phyloP scores from a whole-genome alignment of 1,140 invertebrate species.

The Parapsyche elsis region DNA sequence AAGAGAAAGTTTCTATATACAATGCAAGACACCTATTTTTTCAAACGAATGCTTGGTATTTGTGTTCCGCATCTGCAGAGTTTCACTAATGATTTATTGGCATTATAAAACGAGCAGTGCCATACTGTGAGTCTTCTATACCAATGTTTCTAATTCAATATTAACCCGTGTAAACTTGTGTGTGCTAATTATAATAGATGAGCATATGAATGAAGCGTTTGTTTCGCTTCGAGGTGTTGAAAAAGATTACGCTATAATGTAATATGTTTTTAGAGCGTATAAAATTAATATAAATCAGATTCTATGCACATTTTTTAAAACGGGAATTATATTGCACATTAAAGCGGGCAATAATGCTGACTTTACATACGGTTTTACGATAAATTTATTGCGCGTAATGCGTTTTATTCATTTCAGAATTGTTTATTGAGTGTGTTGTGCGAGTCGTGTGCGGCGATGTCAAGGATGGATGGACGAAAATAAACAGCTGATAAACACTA shows the following conservation, averaged over 20 bases:
- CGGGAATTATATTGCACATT: slow-evolving; percentile 16
- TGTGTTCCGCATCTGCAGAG: too few relatives aligned
- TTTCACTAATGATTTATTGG: too few relatives aligned
- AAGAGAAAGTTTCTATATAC: slow-evolving; percentile 32
- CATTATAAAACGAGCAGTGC: too few relatives aligned
- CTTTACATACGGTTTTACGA: slow-evolving; percentile 10
- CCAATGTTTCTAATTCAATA: too few relatives aligned
- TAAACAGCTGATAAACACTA: slow-evolving; percentile 12
- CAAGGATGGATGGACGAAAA: slow-evolving; percentile 11
- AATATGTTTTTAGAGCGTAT: background rate
- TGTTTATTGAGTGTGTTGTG: background rate
- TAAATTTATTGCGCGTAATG: slow-evolving; percentile 9
- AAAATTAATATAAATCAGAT: slow-evolving; percentile 3
- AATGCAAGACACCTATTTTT: too few relatives aligned
- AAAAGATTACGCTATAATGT: background rate
- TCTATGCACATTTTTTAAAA: background rate
- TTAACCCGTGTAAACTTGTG: too few relatives aligned
- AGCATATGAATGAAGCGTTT: too few relatives aligned
- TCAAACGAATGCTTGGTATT: too few relatives aligned
- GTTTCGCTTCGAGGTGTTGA: background rate
- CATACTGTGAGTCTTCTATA: too few relatives aligned
- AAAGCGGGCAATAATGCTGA: background rate
- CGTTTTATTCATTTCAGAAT: slow-evolving; percentile 11
- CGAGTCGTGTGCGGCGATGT: background rate
- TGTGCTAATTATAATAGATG: too few relatives aligned